Evolutionary conservation across 2,113 vertebrate genomes (phyloP).

Genomic region (Carassius auratus): DNA sequence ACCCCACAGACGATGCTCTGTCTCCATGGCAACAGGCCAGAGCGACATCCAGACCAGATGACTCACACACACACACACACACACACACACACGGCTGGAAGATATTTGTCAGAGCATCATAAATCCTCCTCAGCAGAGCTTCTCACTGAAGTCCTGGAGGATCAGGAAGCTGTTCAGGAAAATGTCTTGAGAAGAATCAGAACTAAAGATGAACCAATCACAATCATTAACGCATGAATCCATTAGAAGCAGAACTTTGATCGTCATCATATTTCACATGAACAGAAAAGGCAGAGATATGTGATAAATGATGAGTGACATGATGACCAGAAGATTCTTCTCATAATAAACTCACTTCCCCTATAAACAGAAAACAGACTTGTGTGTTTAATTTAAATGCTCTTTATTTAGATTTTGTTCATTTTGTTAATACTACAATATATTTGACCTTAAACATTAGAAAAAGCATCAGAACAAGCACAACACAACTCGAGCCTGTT

Average conservation of each 20-base stretch:
- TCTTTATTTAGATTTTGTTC: not conserved
- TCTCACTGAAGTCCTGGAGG: not conserved
- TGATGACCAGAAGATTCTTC: not conserved
- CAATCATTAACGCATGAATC: too few species aligned
- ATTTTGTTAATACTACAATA: not conserved
- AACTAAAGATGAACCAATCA: not conserved
- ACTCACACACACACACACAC: slow-evolving; percentile 21
- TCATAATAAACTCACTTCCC: not conserved
- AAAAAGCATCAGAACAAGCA: not conserved
- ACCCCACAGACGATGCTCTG: slow-evolving; percentile 51
- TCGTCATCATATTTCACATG: not conserved
- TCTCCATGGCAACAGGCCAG: slow-evolving; percentile 61
- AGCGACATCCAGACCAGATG: slow-evolving; percentile 29
- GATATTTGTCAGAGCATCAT: not conserved
- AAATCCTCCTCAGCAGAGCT: not conserved
- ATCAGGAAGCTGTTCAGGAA: not conserved
- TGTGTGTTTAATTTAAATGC: not conserved
- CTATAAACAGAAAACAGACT: not conserved
- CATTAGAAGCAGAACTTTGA: not conserved
- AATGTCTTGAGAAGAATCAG: not conserved
- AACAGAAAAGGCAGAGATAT: not conserved
- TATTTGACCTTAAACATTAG: not conserved
- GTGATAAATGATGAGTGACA: not conserved
- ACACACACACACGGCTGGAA: not conserved
- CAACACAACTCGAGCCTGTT: not conserved